Conservation (phyloP, 2,888 invertebrate species). For the Cerastis leucographa region DNA sequence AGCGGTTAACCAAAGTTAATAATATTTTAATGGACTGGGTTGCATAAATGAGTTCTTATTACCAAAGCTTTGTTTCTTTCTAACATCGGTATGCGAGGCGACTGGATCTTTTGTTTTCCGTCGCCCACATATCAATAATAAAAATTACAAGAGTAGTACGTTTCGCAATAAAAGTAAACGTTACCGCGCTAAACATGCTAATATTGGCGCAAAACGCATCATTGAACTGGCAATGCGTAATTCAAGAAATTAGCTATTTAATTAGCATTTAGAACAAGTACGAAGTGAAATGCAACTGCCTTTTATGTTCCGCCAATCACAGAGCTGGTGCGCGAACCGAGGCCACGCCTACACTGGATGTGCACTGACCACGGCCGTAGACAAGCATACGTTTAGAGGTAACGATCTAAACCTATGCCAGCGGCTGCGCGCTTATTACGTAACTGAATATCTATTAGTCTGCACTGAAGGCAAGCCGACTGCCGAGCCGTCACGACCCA, state of each 20-base stretch:
- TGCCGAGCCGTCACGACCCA: constrained; percentile 57
- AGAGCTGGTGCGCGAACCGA: constrained; percentile 74
- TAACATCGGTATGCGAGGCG: constrained; percentile 30
- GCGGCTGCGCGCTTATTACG: constrained; percentile 61
- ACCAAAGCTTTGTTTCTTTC: constrained; percentile 32
- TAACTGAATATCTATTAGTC: constrained; percentile 64
- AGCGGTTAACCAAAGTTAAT: not conserved
- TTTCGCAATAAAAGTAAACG: constrained; percentile 57
- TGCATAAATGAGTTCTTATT: constrained; percentile 32
- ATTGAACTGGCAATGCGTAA: constrained; percentile 56
- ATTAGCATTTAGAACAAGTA: constrained; percentile 82
- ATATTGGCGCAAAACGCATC: constrained; percentile 51
- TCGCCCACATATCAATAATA: constrained; percentile 27
- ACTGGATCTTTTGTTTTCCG: constrained; percentile 42
- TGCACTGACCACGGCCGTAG: constrained; percentile 75
- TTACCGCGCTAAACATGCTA: constrained; percentile 58
- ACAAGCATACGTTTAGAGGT: constrained; percentile 65
- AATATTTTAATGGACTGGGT: constrained; percentile 10
- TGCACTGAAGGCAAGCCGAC: constrained; percentile 58
- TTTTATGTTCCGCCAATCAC: constrained; percentile 82
- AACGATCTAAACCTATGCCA: constrained; percentile 68
- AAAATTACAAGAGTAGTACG: constrained; percentile 18
- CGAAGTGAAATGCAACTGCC: constrained; percentile 86
- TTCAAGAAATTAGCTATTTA: constrained; percentile 70
- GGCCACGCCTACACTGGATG: constrained; percentile 84